Conservation (phyloP, 2,113 vertebrate species). For the Cervus canadensis region DNA sequence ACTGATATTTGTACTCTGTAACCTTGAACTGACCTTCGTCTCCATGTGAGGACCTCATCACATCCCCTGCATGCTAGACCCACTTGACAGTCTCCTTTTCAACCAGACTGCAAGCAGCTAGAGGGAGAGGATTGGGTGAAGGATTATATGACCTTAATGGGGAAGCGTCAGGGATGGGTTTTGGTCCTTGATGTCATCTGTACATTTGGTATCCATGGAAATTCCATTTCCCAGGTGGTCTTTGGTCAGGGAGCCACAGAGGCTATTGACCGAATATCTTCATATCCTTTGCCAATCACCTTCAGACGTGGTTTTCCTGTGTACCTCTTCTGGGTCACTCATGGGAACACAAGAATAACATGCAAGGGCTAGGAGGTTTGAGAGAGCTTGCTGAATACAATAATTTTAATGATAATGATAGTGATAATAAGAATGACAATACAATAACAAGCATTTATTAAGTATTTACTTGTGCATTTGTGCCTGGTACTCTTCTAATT, state of each 20-base stretch:
- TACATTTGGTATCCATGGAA: neutral
- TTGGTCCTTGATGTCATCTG: neutral
- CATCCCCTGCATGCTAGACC: too few relatives aligned
- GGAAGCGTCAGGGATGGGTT: too few relatives aligned
- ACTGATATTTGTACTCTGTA: neutral
- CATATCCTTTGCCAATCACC: neutral
- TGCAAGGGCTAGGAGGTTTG: neutral
- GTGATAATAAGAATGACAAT: neutral
- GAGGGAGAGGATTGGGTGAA: neutral
- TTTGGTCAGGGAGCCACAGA: neutral
- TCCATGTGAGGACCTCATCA: accelerated
- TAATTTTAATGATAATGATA: neutral
- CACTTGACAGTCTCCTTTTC: neutral
- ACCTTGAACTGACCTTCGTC: neutral
- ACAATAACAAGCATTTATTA: neutral
- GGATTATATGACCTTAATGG: neutral
- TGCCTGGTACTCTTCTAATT: neutral
- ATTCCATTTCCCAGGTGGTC: neutral
- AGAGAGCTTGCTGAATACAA: neutral
- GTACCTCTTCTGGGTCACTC: neutral
- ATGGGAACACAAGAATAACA: neutral
- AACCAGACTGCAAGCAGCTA: neutral
- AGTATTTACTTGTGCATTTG: neutral
- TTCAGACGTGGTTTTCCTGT: neutral
- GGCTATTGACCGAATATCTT: neutral